Percentiles rank a stretch among this genome's conserved stretches.
Conservation (phyloP, 2,113 vertebrate genomes). For the Pitta sordida region DNA sequence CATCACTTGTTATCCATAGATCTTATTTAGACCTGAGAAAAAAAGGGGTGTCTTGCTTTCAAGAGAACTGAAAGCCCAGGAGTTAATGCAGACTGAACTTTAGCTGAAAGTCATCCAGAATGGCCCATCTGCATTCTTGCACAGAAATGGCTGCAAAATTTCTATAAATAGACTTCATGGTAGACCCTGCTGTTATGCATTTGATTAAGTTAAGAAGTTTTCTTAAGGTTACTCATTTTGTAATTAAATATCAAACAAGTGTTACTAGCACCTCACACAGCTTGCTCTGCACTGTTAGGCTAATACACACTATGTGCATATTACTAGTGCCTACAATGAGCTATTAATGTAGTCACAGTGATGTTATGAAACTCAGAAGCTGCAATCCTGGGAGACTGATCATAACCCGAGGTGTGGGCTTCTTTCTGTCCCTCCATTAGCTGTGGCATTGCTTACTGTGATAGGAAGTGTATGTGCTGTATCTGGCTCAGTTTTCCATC, state of each 20-base stretch:
- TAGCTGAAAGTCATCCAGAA: background rate
- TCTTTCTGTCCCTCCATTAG: background rate
- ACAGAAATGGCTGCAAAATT: background rate
- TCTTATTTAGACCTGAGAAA: background rate
- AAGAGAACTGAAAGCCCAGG: background rate
- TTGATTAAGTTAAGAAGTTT: background rate
- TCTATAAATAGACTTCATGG: background rate
- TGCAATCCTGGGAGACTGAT: background rate
- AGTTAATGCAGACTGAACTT: background rate
- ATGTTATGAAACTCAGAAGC: background rate
- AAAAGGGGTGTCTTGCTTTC: background rate
- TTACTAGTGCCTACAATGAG: background rate
- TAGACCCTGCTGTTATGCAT: background rate
- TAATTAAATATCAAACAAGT: background rate
- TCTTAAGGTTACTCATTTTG: background rate
- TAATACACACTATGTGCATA: too few species aligned
- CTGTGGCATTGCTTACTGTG: background rate
- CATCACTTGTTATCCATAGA: background rate
- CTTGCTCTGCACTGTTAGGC: background rate
- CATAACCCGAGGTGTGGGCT: background rate
- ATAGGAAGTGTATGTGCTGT: background rate
- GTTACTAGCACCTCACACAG: background rate
- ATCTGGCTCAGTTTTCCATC: background rate
- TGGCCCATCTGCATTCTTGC: background rate
- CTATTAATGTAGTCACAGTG: background rate